phyloP scores from a whole-genome alignment of 2,888 invertebrate genomes.

The Cremastobaeus sp. region DNA sequence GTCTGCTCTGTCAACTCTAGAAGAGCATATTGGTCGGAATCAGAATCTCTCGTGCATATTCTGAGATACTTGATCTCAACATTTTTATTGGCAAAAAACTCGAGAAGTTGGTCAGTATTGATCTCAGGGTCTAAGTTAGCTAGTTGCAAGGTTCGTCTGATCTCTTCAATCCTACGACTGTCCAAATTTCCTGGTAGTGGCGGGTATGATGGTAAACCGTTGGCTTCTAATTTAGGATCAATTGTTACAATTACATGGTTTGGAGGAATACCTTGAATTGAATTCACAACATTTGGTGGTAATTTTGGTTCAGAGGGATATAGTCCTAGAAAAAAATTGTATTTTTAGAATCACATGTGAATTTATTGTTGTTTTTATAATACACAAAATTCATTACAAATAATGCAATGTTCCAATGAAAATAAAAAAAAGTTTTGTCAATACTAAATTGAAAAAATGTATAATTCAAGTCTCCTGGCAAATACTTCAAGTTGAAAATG shows the following conservation, averaged over 20 bases:
- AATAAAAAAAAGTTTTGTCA: too few relatives aligned
- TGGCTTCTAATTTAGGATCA: slow-evolving; percentile 91
- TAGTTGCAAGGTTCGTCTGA: slow-evolving; percentile 92
- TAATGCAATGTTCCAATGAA: too few relatives aligned
- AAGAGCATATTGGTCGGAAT: slow-evolving; percentile 88
- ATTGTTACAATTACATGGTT: slow-evolving; percentile 90
- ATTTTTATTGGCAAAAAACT: slow-evolving; percentile 90
- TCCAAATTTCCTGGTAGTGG: slow-evolving; percentile 92
- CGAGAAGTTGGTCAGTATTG: slow-evolving; percentile 89
- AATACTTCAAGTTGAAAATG: too few relatives aligned
- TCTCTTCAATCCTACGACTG: slow-evolving; percentile 95
- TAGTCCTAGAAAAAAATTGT: slow-evolving; percentile 80
- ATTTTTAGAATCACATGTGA: too few relatives aligned
- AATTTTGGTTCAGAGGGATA: slow-evolving; percentile 90
- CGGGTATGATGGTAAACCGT: slow-evolving; percentile 93
- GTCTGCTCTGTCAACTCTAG: slow-evolving; percentile 97
- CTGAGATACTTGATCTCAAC: slow-evolving; percentile 95
- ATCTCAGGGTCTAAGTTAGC: slow-evolving; percentile 86
- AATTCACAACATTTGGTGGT: slow-evolving; percentile 93
- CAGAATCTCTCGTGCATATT: slow-evolving; percentile 90
- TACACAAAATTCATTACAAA: too few relatives aligned
- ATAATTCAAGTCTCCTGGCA: too few relatives aligned
- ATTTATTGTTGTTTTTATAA: too few relatives aligned
- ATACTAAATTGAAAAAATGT: too few relatives aligned
- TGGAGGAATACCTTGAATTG: slow-evolving; percentile 89